Evolutionary conservation across 1,140 invertebrate species (phyloP).

Genomic region (Orius insidiosus): DNA sequence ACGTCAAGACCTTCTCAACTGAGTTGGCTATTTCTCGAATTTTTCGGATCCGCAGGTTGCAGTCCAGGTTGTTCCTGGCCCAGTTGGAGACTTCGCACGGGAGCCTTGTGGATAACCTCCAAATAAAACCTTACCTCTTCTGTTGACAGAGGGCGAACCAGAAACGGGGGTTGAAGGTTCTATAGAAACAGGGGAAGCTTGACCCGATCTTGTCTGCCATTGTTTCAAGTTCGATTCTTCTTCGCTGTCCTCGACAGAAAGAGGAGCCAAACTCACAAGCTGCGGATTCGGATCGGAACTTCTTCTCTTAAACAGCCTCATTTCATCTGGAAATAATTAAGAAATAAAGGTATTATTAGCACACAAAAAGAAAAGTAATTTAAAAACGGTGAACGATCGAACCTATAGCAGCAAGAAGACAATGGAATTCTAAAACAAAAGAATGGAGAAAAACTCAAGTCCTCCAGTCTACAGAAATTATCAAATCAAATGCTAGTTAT

Average conservation of each 20-base stretch:
- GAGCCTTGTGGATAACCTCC: not conserved
- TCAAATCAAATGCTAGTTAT: no score
- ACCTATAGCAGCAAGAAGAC: no score
- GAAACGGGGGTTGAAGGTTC: slow-evolving; percentile 19
- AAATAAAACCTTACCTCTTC: slow-evolving; percentile 20
- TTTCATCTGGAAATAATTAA: slow-evolving; percentile 15
- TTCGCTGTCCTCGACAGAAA: slow-evolving; percentile 26
- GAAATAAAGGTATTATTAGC: no score
- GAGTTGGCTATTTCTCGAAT: not conserved
- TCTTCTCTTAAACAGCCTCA: slow-evolving; percentile 34
- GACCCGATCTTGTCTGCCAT: slow-evolving; percentile 16
- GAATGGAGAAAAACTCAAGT: no score
- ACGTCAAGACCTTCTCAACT: no score
- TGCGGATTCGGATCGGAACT: slow-evolving; percentile 32
- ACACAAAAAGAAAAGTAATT: no score
- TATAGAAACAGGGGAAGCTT: slow-evolving; percentile 18
- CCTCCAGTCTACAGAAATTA: no score
- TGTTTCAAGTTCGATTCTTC: slow-evolving; percentile 14
- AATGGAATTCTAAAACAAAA: no score
- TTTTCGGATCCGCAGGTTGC: not conserved
- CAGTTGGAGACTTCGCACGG: not conserved
- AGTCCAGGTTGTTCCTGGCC: not conserved
- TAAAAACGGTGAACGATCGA: no score
- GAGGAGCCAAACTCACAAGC: slow-evolving; percentile 32
- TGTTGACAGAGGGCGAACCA: slow-evolving; percentile 21